Evolutionary conservation across 1,140 invertebrate species (phyloP).

Genomic region (Uloborus diversus): DNA sequence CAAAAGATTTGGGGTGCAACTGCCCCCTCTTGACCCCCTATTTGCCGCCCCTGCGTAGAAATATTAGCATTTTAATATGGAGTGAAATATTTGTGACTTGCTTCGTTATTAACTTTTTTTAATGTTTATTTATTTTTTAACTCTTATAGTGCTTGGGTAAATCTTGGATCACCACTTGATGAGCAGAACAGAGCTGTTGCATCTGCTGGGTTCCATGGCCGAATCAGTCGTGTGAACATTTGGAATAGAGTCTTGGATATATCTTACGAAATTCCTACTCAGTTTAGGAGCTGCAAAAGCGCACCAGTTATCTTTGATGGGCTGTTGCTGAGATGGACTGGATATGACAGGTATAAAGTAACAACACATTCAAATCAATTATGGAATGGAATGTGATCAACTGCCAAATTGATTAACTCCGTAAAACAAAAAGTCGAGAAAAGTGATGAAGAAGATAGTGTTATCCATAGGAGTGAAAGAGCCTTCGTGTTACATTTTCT

Average conservation of each 20-base stretch:
- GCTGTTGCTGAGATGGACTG: constrained; percentile 88
- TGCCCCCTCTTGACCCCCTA: too few species aligned
- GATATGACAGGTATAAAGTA: constrained; percentile 81
- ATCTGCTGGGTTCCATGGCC: constrained; percentile 91
- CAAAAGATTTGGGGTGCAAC: too few species aligned
- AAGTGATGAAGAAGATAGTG: too few species aligned
- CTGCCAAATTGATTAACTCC: too few species aligned
- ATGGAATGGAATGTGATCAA: constrained; percentile 9
- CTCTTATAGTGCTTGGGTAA: constrained; percentile 84
- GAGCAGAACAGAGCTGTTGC: constrained; percentile 78
- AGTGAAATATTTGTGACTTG: too few species aligned
- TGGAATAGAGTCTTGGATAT: constrained; percentile 92
- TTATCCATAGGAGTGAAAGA: too few species aligned
- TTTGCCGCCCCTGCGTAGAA: too few species aligned
- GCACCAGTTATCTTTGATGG: constrained; percentile 89
- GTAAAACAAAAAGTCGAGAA: too few species aligned
- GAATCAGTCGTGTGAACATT: constrained; percentile 92
- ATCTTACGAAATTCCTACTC: constrained; percentile 84
- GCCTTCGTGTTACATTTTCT: too few species aligned
- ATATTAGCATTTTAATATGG: too few species aligned
- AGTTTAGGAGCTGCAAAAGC: constrained; percentile 76
- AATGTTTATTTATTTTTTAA: neutral
- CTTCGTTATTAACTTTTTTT: too few species aligned
- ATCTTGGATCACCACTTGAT: constrained; percentile 82
- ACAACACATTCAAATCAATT: too few species aligned